phyloP scores from a whole-genome alignment of 30 jellyfish, hydroid and myxozoan genomes.

The Aurelia aurita complex sp. Pacific region DNA sequence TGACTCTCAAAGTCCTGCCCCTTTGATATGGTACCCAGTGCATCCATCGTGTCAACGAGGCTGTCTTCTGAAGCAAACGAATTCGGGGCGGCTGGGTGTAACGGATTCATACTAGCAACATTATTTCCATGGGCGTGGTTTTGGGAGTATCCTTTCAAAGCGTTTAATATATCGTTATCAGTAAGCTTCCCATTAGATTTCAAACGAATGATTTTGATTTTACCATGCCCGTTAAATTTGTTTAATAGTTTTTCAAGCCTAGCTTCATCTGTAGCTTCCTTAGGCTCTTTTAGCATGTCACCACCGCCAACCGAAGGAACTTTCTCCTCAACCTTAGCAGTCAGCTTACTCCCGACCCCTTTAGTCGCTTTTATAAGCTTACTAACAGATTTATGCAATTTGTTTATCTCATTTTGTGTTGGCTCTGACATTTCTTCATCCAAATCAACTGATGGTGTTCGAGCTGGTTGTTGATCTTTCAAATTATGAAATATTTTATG shows the following conservation, averaged over 20 bases:
- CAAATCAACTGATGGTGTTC: slow-evolving; percentile 19
- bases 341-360: slow-evolving; percentile 5
- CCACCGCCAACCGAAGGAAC: neutral
- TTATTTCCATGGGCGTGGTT: slow-evolving; percentile 7
- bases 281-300: neutral
- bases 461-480: slow-evolving; percentile 12
- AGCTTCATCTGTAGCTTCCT: slow-evolving; percentile 8
- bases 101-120: neutral
- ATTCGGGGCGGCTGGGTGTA: neutral
- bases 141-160: slow-evolving; percentile 27
- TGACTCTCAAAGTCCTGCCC: slow-evolving; percentile 61
- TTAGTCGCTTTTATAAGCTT: slow-evolving; percentile 45
- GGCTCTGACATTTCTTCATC: slow-evolving; percentile 40
- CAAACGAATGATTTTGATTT: slow-evolving; percentile 37
- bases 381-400: slow-evolving; percentile 40
- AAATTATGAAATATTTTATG: slow-evolving; percentile 40
- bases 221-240: slow-evolving; percentile 23
- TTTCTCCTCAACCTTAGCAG: neutral
- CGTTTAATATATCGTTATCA: slow-evolving; percentile 32
- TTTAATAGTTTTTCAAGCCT: slow-evolving; percentile 8
- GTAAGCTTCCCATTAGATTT: slow-evolving; percentile 35
- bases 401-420: slow-evolving; percentile 32
- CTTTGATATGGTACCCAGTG: slow-evolving; percentile 53
- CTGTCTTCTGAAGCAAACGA: slow-evolving; percentile 13
- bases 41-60: slow-evolving; percentile 22